Percentiles rank a stretch among this genome's conserved stretches.
Evolutionary conservation across 2,888 invertebrate genomes (phyloP).

Genomic region (Ceraclea dissimilis): DNA sequence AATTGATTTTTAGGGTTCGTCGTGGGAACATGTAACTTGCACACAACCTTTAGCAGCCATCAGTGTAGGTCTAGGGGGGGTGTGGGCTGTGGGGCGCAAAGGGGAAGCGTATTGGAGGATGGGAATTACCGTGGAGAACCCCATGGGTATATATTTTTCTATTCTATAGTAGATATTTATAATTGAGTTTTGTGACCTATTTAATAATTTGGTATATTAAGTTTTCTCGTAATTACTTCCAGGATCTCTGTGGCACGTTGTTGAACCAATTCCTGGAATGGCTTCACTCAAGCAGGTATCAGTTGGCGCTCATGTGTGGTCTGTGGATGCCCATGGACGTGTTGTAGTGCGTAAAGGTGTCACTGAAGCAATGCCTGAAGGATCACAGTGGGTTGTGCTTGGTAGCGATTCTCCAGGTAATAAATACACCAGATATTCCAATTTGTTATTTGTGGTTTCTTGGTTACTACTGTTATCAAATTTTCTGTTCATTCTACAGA

Average conservation of each 20-base stretch:
- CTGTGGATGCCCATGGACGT: conserved; percentile 62
- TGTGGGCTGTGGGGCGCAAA: conserved; percentile 83
- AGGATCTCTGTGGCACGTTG: conserved; percentile 69
- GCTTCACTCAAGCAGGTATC: conserved; percentile 67
- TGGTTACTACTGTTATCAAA: no score
- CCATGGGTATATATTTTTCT: conserved; percentile 40
- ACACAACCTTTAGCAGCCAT: conserved; percentile 74
- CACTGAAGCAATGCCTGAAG: conserved; percentile 67
- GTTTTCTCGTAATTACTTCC: conserved; percentile 24
- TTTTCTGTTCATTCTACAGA: conserved; percentile 30
- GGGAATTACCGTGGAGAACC: conserved; percentile 62
- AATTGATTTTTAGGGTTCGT: conserved; percentile 63
- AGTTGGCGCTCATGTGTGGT: conserved; percentile 71
- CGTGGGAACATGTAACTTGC: conserved; percentile 75
- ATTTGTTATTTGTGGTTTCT: background rate
- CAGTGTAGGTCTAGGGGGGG: conserved; percentile 58
- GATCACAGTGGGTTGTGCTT: conserved; percentile 75
- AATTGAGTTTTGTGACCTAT: background rate
- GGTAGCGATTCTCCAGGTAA: conserved; percentile 47
- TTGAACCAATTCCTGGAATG: conserved; percentile 62
- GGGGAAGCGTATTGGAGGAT: conserved; percentile 77
- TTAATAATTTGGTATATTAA: background rate
- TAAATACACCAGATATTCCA: background rate
- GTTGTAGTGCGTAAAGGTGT: conserved; percentile 74
- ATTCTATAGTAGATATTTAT: conserved; percentile 3